A percentile compares a stretch with the other conserved stretches of the same genome.
These are phyloP conservation scores for Cryptotis parvus DNA, from an alignment of 2,113 vertebrate species.

Conservation along the genomic window DNA sequence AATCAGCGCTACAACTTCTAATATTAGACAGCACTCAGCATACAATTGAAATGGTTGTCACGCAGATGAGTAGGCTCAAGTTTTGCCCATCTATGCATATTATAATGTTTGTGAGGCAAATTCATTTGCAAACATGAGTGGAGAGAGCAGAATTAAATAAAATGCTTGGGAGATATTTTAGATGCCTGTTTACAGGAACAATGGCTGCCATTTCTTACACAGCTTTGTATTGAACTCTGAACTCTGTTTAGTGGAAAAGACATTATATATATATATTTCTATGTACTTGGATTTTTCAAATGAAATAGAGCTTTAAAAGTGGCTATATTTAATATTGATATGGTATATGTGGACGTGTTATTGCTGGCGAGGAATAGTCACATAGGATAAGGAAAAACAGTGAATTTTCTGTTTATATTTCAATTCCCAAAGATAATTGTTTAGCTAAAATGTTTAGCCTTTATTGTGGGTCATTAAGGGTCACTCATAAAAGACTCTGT, in stretches of 20 bases:
- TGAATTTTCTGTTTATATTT: slow-evolving; percentile 76
- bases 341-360: slow-evolving; percentile 1
- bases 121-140: neutral
- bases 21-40: slow-evolving; percentile 1
- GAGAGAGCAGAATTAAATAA: neutral
- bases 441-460: slow-evolving; percentile 77
- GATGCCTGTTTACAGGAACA: neutral
- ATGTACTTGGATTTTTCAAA: slow-evolving; percentile 50
- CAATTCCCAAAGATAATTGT: slow-evolving; percentile 79
- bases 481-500: slow-evolving; percentile 79
- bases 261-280: neutral
- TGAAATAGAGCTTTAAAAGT: slow-evolving; percentile 42
- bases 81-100: neutral
- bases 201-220: neutral
- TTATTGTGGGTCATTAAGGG: slow-evolving; percentile 71
- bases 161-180: neutral
- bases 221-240: neutral
- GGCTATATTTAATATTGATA: neutral
- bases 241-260: slow-evolving; percentile 27
- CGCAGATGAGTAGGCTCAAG: neutral
- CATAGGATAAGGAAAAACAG: slow-evolving; percentile 51
- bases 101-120: slow-evolving; percentile 17
- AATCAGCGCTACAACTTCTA: slow-evolving; percentile 29
- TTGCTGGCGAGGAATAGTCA: slow-evolving; percentile 11
- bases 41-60: neutral